Percentiles rank a stretch among this genome's conserved stretches.
These are phyloP conservation scores for Alectura lathami DNA, from an alignment of 2,113 vertebrate genomes.

Conservation along the genomic window DNA sequence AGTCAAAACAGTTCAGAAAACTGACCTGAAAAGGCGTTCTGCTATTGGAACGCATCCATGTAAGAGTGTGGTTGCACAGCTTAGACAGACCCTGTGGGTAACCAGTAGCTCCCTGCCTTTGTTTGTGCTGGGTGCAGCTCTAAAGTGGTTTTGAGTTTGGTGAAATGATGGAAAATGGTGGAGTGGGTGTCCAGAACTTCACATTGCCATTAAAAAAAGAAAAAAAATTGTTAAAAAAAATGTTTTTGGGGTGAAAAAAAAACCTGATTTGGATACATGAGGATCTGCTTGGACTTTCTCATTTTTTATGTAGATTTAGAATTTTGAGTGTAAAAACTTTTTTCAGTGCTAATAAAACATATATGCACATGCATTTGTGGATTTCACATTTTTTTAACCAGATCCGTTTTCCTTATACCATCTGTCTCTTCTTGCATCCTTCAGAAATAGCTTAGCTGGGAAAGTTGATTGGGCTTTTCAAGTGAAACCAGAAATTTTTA, in stretches of 20 bases:
- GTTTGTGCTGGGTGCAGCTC: background rate
- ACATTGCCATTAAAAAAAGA: background rate
- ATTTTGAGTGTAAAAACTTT: background rate
- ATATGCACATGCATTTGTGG: background rate
- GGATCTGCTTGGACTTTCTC: background rate
- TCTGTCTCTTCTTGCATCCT: background rate
- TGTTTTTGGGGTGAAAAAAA: background rate
- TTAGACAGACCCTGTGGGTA: background rate
- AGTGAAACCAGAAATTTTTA: background rate
- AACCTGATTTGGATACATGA: background rate
- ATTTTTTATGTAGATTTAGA: background rate
- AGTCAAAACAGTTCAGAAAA: background rate
- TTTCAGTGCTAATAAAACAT: background rate
- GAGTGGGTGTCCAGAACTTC: background rate
- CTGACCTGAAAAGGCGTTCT: background rate
- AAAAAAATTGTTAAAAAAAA: background rate
- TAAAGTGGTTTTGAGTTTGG: background rate
- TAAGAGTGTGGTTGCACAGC: background rate
- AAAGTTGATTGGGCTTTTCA: background rate
- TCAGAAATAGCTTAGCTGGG: background rate
- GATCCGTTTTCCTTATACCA: background rate
- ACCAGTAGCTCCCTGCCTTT: background rate
- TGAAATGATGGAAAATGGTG: background rate
- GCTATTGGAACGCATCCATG: background rate
- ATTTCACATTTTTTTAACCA: background rate